A percentile compares a stretch with the other conserved stretches of the same genome.
Evolutionary conservation across 2,888 invertebrate species (phyloP).

Genomic region (Caradrina kadenii): DNA sequence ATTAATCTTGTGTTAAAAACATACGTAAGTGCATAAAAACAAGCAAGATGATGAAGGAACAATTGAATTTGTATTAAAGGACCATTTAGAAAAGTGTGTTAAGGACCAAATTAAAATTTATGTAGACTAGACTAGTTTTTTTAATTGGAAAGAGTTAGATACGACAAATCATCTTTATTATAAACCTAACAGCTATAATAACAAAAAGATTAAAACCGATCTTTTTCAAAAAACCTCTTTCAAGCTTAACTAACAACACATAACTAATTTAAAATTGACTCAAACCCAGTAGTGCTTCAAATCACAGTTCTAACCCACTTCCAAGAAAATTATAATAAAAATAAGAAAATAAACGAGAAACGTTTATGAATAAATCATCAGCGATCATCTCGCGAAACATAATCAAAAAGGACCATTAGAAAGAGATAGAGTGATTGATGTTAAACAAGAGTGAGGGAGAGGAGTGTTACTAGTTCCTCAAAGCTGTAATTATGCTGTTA

Average conservation of each 20-base stretch:
- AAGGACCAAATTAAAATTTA: too few relatives aligned
- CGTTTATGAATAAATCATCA: constrained; percentile 80
- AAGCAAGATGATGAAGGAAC: not conserved
- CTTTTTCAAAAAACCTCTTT: constrained; percentile 32
- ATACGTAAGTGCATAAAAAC: constrained; percentile 8
- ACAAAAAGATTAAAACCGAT: not conserved
- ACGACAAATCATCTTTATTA: not conserved
- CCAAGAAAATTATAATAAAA: constrained; percentile 69
- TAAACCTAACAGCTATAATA: not conserved
- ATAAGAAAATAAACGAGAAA: constrained; percentile 71
- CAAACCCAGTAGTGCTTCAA: constrained; percentile 78
- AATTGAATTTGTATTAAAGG: not conserved
- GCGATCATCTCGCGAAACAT: constrained; percentile 72
- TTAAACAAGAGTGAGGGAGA: constrained; percentile 66
- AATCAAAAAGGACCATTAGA: constrained; percentile 70
- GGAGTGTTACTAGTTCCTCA: constrained; percentile 70
- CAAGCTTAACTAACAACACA: constrained; percentile 46
- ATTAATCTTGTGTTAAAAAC: constrained; percentile 14
- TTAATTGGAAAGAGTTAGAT: too few relatives aligned
- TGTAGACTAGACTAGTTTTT: not conserved
- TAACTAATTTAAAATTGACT: constrained; percentile 62
- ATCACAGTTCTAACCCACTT: constrained; percentile 75
- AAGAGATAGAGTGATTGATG: constrained; percentile 60
- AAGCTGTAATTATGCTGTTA: constrained; percentile 85
- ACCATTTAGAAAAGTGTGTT: not conserved